phyloP scores from a whole-genome alignment of 2,113 vertebrate species.

The Pterophyllum scalare region DNA sequence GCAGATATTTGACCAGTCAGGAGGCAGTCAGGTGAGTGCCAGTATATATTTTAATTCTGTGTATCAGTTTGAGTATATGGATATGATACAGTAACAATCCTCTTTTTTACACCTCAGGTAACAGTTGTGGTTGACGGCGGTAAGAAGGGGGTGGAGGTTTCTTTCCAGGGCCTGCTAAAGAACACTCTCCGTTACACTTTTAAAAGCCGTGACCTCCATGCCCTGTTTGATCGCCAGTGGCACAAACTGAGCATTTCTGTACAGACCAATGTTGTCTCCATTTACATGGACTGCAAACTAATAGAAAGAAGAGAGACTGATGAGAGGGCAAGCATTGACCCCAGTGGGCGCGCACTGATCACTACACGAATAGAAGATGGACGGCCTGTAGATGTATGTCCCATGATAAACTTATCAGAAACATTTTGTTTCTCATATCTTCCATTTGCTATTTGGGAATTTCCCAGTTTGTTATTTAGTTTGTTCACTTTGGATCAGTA shows the following conservation, averaged over 20 bases:
- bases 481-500: neutral
- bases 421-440: neutral
- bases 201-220: conserved; percentile 90
- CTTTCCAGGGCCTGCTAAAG: conserved; percentile 81
- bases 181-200: conserved; percentile 88
- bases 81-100: neutral
- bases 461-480: neutral
- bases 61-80: neutral
- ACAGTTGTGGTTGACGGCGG: conserved; percentile 89
- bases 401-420: neutral
- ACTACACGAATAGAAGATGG: conserved; percentile 87
- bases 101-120: conserved; percentile 76
- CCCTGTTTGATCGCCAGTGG: conserved; percentile 95
- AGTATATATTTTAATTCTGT: neutral
- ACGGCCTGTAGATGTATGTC: conserved; percentile 93
- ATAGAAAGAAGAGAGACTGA: conserved; percentile 87
- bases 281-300: conserved; percentile 93
- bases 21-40: conserved; percentile 85
- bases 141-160: conserved; percentile 91
- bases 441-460: neutral
- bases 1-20: conserved; percentile 89
- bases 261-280: conserved; percentile 83
- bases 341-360: conserved; percentile 87
- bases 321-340: conserved; percentile 81
- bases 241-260: conserved; percentile 92